Conservation (phyloP, 2,113 vertebrate genomes). For the Hemiscyllium ocellatum region DNA sequence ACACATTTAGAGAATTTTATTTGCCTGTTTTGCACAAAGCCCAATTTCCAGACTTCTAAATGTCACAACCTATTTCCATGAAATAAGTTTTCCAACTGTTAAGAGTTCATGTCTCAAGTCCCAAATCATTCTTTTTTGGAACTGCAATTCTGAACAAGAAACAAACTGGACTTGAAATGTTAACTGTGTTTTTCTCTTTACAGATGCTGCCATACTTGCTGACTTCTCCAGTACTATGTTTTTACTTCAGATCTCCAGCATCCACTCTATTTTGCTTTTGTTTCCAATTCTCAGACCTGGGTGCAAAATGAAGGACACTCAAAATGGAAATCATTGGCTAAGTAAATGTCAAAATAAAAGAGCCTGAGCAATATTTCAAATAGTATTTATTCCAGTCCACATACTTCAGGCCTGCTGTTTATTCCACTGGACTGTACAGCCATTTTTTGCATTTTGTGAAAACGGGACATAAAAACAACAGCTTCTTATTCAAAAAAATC, state of each 20-base stretch:
- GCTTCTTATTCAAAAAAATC: constrained; percentile 25
- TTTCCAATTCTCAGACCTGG: neutral
- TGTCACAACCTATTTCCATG: neutral
- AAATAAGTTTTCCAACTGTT: neutral
- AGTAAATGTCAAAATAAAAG: constrained; percentile 18
- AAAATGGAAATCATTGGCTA: neutral
- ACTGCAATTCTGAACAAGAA: too few relatives aligned
- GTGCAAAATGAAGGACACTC: neutral
- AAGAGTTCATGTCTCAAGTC: neutral
- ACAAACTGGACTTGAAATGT: too few relatives aligned
- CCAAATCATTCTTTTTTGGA: too few relatives aligned
- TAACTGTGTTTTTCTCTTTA: too few relatives aligned
- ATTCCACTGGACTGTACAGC: constrained; percentile 33
- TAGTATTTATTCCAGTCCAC: constrained; percentile 36
- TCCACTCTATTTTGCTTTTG: too few relatives aligned
- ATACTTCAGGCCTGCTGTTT: constrained; percentile 34
- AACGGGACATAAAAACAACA: constrained; percentile 33
- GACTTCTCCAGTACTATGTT: too few relatives aligned
- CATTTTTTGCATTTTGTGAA: constrained; percentile 33
- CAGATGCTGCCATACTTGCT: too few relatives aligned
- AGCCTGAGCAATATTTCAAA: constrained; percentile 26
- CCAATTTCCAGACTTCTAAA: neutral
- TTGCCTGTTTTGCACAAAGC: neutral
- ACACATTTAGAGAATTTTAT: neutral
- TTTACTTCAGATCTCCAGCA: too few relatives aligned